Evolutionary conservation across 1,140 invertebrate genomes (phyloP).

Genomic region (Branchinecta lindahli): DNA sequence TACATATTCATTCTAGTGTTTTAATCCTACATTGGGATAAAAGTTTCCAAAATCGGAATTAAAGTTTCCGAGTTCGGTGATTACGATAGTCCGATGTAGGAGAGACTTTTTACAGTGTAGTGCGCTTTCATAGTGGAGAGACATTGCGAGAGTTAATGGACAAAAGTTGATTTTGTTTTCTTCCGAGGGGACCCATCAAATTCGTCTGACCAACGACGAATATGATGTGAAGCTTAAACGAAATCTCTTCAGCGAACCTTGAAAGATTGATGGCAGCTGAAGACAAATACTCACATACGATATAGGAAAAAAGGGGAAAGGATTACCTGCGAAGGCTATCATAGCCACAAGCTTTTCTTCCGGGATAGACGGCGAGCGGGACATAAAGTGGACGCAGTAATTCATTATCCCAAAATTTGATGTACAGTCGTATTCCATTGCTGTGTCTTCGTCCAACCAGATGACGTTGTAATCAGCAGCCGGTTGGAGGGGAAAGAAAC

Average conservation of each 20-base stretch:
- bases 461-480: slow-evolving; percentile 30
- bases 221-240: too few species aligned
- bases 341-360: slow-evolving; percentile 23
- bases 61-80: too few species aligned
- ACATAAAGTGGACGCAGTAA: slow-evolving; percentile 31
- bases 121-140: too few species aligned
- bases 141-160: too few species aligned
- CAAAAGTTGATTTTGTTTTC: too few species aligned
- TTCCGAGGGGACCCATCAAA: too few species aligned
- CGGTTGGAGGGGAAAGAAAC: slow-evolving; percentile 26
- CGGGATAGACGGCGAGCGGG: slow-evolving; percentile 25
- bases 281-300: not conserved
- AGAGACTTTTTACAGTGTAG: too few species aligned
- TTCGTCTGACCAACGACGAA: too few species aligned
- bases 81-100: too few species aligned
- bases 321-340: slow-evolving; percentile 24
- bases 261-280: not conserved
- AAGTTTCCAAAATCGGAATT: too few species aligned
- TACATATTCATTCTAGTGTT: too few species aligned
- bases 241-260: not conserved
- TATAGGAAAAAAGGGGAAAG: not conserved
- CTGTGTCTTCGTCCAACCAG: slow-evolving; percentile 28
- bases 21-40: too few species aligned
- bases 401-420: slow-evolving; percentile 25
- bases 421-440: slow-evolving; percentile 31